Evolutionary conservation across 2,888 invertebrate genomes (phyloP), one percentile per base, ranked within the genome.

Genomic region (Ochropleura leucogaster): DNA sequence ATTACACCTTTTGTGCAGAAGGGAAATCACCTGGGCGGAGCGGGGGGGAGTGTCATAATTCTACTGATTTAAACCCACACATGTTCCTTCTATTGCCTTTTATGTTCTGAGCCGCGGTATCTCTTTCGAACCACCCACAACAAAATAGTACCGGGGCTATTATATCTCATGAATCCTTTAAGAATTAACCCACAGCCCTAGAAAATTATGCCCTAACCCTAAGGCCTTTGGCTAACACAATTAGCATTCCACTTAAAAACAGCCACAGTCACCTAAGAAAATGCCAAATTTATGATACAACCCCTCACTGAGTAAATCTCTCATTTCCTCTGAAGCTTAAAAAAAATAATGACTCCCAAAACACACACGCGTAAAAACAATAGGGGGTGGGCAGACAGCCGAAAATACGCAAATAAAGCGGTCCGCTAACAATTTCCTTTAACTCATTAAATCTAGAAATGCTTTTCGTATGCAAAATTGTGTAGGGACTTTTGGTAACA

Each of bases 311-410:
- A 89, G 87, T 89, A 89, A 92, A 89, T 77, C 90, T 88, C 92
- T 92, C 92, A 92, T 93, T 94, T 94, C 94, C 95, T 91, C 82
- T 87, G 87, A 83, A 89, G 86, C 90, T 90, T 87, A 90, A 93
- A 92, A 30, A 94, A 95, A 93, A 91, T 95, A 95, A 95, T 93
- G 95, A 95, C 90, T 92, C 89, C 89, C 91, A 88, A 89, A 90
- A 91, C 94, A 95, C 94, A 95, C 92, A 95, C 94, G 94, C 82
- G 85, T 83, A 90, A 92, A 93, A 94, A 93, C 94, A 95, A 94
- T 30, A 92, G 92, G 90, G 90, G 85, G 87, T 80, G 85, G 83
- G 85, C 77, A 88, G 88, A 90, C 90, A 88, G 89, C 94, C 95
- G 89, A 95, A 95, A 95, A 94, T 93, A 91, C 90, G 92, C 91